Conservation (phyloP, 2,797 vertebrate species). For the Columba guinea region DNA sequence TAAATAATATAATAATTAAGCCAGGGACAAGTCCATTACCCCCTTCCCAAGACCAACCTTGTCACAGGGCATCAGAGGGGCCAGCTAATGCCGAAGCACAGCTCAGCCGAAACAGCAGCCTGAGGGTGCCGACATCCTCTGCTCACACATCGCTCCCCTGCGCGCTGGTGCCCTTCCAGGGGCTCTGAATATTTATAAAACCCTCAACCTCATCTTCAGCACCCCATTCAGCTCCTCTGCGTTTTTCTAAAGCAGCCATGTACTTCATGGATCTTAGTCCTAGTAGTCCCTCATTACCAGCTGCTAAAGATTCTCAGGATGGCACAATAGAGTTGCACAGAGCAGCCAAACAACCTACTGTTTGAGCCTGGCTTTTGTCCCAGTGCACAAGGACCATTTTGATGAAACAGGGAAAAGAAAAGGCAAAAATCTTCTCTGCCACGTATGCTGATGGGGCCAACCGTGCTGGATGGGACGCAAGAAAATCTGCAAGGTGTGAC, state of each 20-base stretch:
- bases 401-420: not conserved
- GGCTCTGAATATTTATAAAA: conserved; percentile 58
- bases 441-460: not conserved
- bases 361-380: not conserved
- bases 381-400: not conserved
- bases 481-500: not conserved
- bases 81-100: conserved; percentile 18
- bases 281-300: not conserved
- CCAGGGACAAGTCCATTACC: conserved; percentile 15
- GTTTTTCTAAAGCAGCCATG: not conserved
- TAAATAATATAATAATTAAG: conserved; percentile 20
- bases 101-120: conserved; percentile 46
- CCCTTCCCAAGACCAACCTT: conserved; percentile 64
- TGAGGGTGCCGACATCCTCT: conserved; percentile 8
- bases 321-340: not conserved
- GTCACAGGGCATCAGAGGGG: conserved; percentile 21
- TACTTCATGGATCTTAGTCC: not conserved
- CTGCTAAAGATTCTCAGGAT: not conserved
- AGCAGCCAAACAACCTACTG: not conserved
- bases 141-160: not conserved
- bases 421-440: not conserved
- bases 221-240: conserved; percentile 3
- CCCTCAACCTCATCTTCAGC: not conserved
- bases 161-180: not conserved
- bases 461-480: rapidly evolving